Conservation (phyloP, 2,113 vertebrate species). For the Pitta sordida region DNA sequence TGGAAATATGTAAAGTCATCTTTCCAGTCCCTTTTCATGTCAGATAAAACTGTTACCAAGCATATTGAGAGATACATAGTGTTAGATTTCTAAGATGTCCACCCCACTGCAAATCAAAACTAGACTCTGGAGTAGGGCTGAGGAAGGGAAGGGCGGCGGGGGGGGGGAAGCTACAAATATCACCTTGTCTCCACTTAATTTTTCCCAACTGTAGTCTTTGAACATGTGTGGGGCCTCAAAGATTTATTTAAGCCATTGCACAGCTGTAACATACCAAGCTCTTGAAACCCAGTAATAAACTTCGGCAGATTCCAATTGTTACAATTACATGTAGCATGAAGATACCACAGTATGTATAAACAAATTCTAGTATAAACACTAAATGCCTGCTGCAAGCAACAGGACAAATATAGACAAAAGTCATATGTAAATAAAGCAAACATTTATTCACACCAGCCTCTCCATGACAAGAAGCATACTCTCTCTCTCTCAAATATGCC, state of each 20-base stretch:
- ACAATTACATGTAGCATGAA: neutral
- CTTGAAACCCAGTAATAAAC: neutral
- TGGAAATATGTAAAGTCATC: accelerated
- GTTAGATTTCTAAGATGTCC: neutral
- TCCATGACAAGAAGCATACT: neutral
- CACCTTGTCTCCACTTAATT: neutral
- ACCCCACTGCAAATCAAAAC: neutral
- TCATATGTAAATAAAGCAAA: neutral
- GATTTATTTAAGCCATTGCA: neutral
- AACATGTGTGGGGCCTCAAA: neutral
- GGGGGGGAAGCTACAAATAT: neutral
- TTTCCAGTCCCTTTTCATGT: neutral
- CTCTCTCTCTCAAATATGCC: neutral
- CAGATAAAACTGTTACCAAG: neutral
- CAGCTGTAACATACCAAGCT: neutral
- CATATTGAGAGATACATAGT: accelerated
- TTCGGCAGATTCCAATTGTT: neutral
- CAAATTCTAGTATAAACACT: neutral
- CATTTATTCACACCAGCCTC: neutral
- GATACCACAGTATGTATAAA: neutral
- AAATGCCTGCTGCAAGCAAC: neutral
- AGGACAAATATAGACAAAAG: neutral
- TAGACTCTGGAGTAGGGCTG: no score
- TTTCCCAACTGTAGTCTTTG: neutral
- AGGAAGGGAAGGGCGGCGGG: no score